These are phyloP conservation scores for Coluber constrictor DNA, from an alignment of 2,797 vertebrate species.

Conservation along the genomic window DNA sequence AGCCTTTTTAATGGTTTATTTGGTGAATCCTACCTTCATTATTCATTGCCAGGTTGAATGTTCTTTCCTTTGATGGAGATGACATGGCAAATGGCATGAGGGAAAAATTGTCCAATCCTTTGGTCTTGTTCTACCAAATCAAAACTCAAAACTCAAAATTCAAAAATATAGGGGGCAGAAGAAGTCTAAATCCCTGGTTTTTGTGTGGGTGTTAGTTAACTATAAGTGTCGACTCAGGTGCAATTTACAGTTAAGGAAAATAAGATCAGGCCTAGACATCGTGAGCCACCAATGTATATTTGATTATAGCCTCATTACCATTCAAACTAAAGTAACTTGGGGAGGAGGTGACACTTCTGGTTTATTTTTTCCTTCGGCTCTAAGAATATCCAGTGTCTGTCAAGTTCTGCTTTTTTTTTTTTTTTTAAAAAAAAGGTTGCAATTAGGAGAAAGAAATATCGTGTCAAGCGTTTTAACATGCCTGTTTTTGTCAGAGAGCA, in stretches of 20 bases:
- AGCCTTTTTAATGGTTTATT: neutral
- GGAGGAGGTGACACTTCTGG: neutral
- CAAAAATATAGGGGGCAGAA: neutral
- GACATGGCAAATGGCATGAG: neutral
- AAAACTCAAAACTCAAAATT: neutral
- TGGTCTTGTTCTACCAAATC: neutral
- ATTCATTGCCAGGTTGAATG: neutral
- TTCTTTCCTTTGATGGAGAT: neutral
- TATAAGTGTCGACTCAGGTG: neutral
- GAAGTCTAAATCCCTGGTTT: neutral
- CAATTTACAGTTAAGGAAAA: neutral
- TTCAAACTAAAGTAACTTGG: neutral
- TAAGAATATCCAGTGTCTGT: slow-evolving; percentile 23
- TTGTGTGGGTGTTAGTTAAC: neutral
- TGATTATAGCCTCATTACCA: neutral
- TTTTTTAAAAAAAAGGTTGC: neutral
- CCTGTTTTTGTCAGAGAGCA: slow-evolving; percentile 21
- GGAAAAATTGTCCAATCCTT: neutral
- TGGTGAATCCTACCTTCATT: neutral
- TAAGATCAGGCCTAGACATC: neutral
- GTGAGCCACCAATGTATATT: neutral
- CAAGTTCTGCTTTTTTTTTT: neutral
- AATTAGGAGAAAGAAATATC: slow-evolving; percentile 7
- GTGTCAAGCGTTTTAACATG: slow-evolving; percentile 6
- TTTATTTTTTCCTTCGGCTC: neutral